phyloP scores from a whole-genome alignment of 2,797 vertebrate species.

The Manis pentadactyla region DNA sequence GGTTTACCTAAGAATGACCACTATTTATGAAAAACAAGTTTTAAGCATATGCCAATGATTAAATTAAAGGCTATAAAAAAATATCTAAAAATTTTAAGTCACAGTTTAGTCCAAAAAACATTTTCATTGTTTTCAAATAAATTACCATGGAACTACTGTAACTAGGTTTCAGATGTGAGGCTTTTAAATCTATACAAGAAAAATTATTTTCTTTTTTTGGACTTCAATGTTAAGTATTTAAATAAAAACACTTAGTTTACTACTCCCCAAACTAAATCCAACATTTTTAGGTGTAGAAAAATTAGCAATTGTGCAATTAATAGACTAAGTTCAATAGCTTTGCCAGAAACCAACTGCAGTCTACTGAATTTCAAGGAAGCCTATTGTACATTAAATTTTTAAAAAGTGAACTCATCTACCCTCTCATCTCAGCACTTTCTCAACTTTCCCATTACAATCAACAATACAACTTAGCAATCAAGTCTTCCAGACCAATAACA shows the following conservation, averaged over 20 bases:
- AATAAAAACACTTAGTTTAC: constrained; percentile 56
- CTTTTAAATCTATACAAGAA: constrained; percentile 3
- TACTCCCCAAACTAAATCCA: constrained; percentile 52
- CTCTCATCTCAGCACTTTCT: constrained; percentile 66
- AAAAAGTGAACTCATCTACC: constrained; percentile 63
- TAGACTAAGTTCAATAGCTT: constrained; percentile 49
- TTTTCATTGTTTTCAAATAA: constrained; percentile 51
- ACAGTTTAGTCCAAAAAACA: constrained; percentile 39
- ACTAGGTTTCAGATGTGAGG: constrained; percentile 36
- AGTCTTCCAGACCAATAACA: constrained; percentile 78
- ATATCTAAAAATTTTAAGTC: constrained; percentile 47
- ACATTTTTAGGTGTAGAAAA: constrained; percentile 50
- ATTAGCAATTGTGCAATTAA: constrained; percentile 56
- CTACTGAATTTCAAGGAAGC: constrained; percentile 54
- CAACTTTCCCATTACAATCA: constrained; percentile 77
- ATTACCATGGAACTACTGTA: neutral
- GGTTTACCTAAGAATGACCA: constrained; percentile 45
- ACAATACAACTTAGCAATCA: constrained; percentile 71
- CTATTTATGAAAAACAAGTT: constrained; percentile 26
- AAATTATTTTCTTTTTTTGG: neutral
- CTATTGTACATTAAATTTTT: constrained; percentile 53
- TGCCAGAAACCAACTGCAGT: constrained; percentile 39
- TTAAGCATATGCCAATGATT: constrained; percentile 28
- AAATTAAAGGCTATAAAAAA: constrained; percentile 31
- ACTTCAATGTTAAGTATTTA: constrained; percentile 24